phyloP scores from a whole-genome alignment of 2,797 vertebrate genomes.

The Rhinoraja longicauda region DNA sequence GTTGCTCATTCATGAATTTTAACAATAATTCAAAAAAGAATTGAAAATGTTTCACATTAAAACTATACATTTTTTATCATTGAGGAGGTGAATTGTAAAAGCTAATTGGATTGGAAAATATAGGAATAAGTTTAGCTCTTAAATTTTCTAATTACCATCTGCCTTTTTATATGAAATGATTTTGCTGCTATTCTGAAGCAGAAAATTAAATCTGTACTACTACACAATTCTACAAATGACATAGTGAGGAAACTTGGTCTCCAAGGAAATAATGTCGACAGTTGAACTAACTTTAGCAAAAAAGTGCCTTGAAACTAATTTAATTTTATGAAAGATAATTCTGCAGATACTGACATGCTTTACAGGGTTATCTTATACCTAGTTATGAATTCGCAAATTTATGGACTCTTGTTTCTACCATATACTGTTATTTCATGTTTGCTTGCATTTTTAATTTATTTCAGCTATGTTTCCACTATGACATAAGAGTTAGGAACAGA shows the following conservation, averaged over 20 bases:
- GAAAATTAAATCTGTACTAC: neutral
- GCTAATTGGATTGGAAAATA: neutral
- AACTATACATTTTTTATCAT: neutral
- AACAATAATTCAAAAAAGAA: neutral
- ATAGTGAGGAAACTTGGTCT: neutral
- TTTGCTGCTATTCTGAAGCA: neutral
- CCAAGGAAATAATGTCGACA: neutral
- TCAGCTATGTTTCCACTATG: neutral
- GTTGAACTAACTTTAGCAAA: neutral
- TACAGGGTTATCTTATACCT: neutral
- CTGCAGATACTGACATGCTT: neutral
- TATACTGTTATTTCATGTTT: neutral
- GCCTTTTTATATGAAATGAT: conserved; percentile 9
- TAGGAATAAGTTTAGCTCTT: neutral
- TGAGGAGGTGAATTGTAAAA: neutral
- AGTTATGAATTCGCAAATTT: neutral
- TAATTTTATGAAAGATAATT: too few relatives aligned
- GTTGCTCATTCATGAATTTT: neutral
- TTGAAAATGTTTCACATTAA: neutral
- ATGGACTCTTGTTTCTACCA: neutral
- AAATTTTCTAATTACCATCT: neutral
- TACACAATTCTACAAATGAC: neutral
- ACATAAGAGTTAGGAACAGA: too few relatives aligned
- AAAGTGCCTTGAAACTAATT: neutral
- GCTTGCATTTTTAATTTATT: neutral